Base-by-base conservation (phyloP, 2,113 vertebrate species). In the Leucoraja erinaceus region DNA sequence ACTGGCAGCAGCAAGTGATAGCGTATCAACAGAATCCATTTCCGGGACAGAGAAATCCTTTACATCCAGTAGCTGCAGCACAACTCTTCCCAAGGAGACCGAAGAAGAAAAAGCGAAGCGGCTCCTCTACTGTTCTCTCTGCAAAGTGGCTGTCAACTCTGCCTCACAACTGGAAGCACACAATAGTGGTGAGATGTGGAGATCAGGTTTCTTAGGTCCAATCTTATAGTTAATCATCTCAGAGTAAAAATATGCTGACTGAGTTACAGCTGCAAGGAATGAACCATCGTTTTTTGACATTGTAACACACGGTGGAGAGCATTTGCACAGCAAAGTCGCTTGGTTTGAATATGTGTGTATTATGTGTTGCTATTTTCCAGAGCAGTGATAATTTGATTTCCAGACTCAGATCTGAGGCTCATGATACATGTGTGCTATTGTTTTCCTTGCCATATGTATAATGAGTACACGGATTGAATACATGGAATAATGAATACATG, bases 91-190 rank as follows among this genome's bases (percentile, higher is more conserved):
- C 0, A 68, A 94, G 0, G 98, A 99, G 95, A 98, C 98, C 0
- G 99, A 99, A 95, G 98, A 99, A 94, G 98, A 99, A 94, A 99
- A 99, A 94, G 98, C 98, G 5, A 97, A 97, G 10, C 95, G 99
- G 28, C 96, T 99, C 10, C 98, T 99, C 22, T 99, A 99, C 96
- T 99, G 99, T 95, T 99, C 99, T 11, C 97, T 99, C 94, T 99
- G 99, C 97, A 99, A 99, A 95, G 98, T 99, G 76, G 98, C 98
- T 61, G 99, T 99, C 95, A 99, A 99, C 97, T 99, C 99, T 0
- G 97, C 97, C 88, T 99, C 98, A 0, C 99, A 99, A 96, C 97
- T 99, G 95, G 99, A 99, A 94, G 99, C 99, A 2, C 99, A 99
- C 96, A 99, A 98, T 96, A 99, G 97, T 75, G 99, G 99, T 99